Percentiles rank a stretch among this genome's conserved stretches.
These are phyloP conservation scores for Penelope pileata DNA, from an alignment of 2,113 vertebrate species.

Conservation along the genomic window DNA sequence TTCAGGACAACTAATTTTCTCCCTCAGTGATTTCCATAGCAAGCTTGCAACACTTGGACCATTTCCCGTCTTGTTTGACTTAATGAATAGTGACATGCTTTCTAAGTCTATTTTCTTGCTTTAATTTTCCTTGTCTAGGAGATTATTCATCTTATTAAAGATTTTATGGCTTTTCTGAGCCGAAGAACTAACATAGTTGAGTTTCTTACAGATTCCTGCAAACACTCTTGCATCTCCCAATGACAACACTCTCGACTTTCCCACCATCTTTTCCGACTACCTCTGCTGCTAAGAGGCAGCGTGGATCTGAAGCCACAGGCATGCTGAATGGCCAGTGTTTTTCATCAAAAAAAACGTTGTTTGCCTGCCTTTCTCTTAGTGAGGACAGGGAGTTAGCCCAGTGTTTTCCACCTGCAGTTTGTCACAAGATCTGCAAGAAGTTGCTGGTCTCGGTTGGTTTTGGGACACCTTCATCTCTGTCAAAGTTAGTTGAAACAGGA, in stretches of 20 bases:
- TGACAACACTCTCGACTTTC: neutral
- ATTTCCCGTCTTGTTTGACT: neutral
- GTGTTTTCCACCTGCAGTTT: neutral
- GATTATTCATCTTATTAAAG: neutral
- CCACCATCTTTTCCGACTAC: neutral
- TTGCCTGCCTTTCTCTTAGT: neutral
- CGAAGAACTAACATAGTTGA: neutral
- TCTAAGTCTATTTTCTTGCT: neutral
- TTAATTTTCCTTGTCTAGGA: neutral
- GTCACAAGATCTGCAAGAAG: fast-evolving
- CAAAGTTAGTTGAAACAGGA: neutral
- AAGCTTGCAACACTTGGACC: neutral
- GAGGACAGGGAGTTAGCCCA: neutral
- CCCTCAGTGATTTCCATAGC: neutral
- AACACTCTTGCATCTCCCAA: neutral
- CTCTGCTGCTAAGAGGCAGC: neutral
- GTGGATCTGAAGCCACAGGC: neutral
- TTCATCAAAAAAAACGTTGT: neutral
- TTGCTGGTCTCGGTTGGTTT: neutral
- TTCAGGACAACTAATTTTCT: neutral
- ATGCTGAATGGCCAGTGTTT: neutral
- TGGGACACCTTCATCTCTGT: neutral
- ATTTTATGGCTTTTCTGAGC: neutral
- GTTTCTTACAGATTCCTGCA: neutral
- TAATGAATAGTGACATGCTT: neutral